Evolutionary conservation across 2,888 invertebrate genomes (phyloP).

Genomic region (Thalpophila matura): DNA sequence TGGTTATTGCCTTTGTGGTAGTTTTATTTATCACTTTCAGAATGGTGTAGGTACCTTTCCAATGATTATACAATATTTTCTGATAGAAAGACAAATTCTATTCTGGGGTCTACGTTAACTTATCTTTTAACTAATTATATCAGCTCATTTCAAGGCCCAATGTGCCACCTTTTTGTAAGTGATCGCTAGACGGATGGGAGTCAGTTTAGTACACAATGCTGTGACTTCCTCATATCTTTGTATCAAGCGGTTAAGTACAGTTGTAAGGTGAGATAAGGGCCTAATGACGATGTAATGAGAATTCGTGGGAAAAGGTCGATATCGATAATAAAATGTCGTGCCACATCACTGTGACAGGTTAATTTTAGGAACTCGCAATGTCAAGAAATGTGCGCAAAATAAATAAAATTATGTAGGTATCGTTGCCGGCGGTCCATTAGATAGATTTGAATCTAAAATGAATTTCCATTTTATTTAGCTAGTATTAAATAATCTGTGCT

Average conservation of each 20-base stretch:
- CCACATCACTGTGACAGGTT: slow-evolving; percentile 31
- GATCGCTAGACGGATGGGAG: slow-evolving; percentile 71
- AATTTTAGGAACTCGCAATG: slow-evolving; percentile 30
- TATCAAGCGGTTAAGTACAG: slow-evolving; percentile 64
- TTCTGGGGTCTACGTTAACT: too few relatives aligned
- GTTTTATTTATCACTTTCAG: too few relatives aligned
- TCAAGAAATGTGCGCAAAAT: too few relatives aligned
- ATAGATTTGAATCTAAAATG: neutral
- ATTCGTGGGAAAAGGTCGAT: slow-evolving; percentile 58
- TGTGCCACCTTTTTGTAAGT: slow-evolving; percentile 64
- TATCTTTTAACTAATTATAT: too few relatives aligned
- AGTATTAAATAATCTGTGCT: neutral
- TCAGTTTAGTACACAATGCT: slow-evolving; percentile 72
- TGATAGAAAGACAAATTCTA: too few relatives aligned
- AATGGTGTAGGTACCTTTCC: too few relatives aligned
- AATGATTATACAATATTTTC: too few relatives aligned
- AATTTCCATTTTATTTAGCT: neutral
- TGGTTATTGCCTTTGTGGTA: too few relatives aligned
- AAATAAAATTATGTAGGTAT: too few relatives aligned
- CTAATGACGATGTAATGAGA: slow-evolving; percentile 63
- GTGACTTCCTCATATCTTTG: slow-evolving; percentile 69
- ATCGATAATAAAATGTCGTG: slow-evolving; percentile 57
- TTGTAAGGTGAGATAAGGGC: slow-evolving; percentile 67
- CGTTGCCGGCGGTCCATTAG: neutral
- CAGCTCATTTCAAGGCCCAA: slow-evolving; percentile 48